A percentile compares a stretch with the other conserved stretches of the same genome.
Evolutionary conservation across 1,140 invertebrate genomes (phyloP).

Genomic region (Aphelenchoides besseyi): DNA sequence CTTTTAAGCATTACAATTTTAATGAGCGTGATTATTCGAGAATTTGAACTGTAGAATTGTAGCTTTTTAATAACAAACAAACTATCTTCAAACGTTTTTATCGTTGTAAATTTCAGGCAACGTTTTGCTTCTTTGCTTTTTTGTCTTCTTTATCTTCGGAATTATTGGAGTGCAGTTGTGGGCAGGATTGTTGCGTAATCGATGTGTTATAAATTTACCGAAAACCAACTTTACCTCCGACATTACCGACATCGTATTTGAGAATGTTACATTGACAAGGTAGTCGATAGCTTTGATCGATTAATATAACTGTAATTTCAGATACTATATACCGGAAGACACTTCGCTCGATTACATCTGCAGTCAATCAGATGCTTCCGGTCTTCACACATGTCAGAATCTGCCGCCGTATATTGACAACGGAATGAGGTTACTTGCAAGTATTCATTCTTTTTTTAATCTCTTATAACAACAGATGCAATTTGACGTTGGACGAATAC

Average conservation of each 20-base stretch:
- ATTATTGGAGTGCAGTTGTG: conserved; percentile 98
- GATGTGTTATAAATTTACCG: conserved; percentile 60
- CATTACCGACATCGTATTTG: conserved; percentile 40
- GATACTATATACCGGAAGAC: conserved; percentile 66
- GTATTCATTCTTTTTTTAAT: conserved; percentile 26
- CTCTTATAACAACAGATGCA: conserved; percentile 42
- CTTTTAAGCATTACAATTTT: not conserved
- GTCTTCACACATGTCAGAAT: conserved; percentile 85
- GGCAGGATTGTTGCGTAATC: conserved; percentile 76
- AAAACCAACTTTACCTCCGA: conserved; percentile 46
- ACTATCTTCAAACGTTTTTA: too few relatives aligned
- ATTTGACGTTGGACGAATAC: conserved; percentile 57
- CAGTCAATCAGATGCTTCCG: conserved; percentile 82
- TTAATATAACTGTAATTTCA: conserved; percentile 31
- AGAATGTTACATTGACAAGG: conserved; percentile 56
- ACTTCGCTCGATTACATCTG: conserved; percentile 96
- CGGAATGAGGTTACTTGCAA: conserved; percentile 66
- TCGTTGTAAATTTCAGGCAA: conserved; percentile 72
- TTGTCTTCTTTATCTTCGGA: conserved; percentile 99
- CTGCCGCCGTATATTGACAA: conserved; percentile 77
- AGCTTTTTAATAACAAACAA: not conserved
- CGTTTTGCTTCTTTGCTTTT: conserved; percentile 95
- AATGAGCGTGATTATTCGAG: not conserved
- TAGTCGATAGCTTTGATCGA: conserved; percentile 8
- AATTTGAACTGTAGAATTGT: not conserved